phyloP scores from a whole-genome alignment of 2,113 vertebrate genomes.

The Syrmaticus mikado region DNA sequence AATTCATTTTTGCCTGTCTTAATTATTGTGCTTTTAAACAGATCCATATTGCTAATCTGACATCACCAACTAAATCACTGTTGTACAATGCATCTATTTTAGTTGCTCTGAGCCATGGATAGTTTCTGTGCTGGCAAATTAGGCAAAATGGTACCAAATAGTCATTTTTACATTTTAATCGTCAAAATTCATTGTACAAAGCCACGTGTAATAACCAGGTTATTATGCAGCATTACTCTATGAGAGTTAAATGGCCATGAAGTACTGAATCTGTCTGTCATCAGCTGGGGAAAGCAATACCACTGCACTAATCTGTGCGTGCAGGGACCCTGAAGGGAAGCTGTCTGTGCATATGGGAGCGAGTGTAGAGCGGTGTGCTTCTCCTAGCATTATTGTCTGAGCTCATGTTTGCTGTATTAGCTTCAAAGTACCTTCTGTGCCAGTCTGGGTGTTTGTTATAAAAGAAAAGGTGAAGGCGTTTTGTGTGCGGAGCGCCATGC shows the following conservation, averaged over 20 bases:
- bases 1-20: slow-evolving; percentile 81
- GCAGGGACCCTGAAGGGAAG: slow-evolving; percentile 9
- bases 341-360: not conserved
- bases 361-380: not conserved
- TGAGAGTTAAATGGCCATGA: slow-evolving; percentile 61
- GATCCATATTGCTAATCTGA: slow-evolving; percentile 82
- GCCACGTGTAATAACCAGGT: slow-evolving; percentile 58
- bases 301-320: not conserved
- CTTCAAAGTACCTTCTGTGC: not conserved
- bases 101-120: slow-evolving; percentile 21
- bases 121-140: slow-evolving; percentile 64
- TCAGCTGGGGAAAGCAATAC: slow-evolving; percentile 37
- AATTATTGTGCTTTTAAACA: slow-evolving; percentile 82
- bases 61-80: slow-evolving; percentile 78
- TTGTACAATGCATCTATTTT: slow-evolving; percentile 70
- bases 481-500: not conserved
- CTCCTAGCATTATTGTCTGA: not conserved
- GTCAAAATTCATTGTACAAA: slow-evolving; percentile 66
- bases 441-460: not conserved
- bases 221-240: slow-evolving; percentile 51
- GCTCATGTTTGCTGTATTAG: not conserved
- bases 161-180: slow-evolving; percentile 76
- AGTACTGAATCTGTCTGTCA: slow-evolving; percentile 67
- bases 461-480: not conserved
- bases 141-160: slow-evolving; percentile 68